phyloP scores from a whole-genome alignment of 2,113 vertebrate species.

The Macquaria australasica region DNA sequence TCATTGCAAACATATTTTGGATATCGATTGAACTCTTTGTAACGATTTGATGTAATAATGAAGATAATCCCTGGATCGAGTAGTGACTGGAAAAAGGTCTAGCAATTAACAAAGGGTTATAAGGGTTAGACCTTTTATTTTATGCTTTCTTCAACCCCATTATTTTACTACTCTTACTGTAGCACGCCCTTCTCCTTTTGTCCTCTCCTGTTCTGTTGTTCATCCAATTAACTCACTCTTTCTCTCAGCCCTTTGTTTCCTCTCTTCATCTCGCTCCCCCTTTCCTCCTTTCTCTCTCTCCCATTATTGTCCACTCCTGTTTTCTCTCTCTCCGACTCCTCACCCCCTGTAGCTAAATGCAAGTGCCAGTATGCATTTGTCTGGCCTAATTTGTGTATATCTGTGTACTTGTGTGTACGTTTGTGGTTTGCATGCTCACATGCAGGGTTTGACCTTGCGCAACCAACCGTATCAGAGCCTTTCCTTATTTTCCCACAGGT shows the following conservation, averaged over 20 bases:
- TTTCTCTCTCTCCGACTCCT: conserved; percentile 4
- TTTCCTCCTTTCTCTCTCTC: background rate
- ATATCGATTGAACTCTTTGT: background rate
- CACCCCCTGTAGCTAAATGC: conserved; percentile 43
- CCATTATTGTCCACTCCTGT: conserved; percentile 30
- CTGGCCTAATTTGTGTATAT: conserved; percentile 54
- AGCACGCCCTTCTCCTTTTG: background rate
- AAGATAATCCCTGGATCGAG: background rate
- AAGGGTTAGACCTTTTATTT: background rate
- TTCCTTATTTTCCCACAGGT: conserved; percentile 59
- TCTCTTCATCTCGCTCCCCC: background rate
- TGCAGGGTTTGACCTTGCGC: conserved; percentile 63
- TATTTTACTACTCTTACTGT: background rate
- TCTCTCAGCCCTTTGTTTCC: conserved; percentile 18
- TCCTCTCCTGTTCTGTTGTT: background rate
- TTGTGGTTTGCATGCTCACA: conserved; percentile 42
- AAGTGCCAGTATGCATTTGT: conserved; percentile 62
- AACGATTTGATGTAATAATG: background rate
- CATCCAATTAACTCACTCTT: conserved; percentile 9
- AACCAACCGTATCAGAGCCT: conserved; percentile 47
- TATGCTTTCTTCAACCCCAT: background rate
- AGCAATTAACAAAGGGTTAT: background rate
- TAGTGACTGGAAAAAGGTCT: background rate
- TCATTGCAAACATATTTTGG: background rate
- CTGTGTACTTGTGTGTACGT: conserved; percentile 19